Evolutionary conservation across 2,113 vertebrate genomes (phyloP).

Genomic region (Trogon melanurus): DNA sequence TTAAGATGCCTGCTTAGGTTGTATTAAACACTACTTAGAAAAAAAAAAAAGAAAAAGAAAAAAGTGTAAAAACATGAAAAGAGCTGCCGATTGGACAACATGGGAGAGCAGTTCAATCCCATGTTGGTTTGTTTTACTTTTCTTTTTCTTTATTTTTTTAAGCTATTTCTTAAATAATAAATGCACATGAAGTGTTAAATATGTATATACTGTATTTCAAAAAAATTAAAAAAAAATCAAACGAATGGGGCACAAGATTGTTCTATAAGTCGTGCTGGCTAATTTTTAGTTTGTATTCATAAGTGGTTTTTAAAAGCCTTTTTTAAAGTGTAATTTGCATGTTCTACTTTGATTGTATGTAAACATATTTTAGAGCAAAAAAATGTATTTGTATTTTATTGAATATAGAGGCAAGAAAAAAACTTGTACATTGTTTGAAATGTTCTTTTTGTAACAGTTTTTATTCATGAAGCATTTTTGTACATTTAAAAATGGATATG

Average conservation of each 20-base stretch:
- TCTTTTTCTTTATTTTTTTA: conserved; percentile 79
- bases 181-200: conserved; percentile 94
- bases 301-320: conserved; percentile 97
- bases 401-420: conserved; percentile 93
- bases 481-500: conserved; percentile 93
- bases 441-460: conserved; percentile 99
- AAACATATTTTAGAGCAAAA: conserved; percentile 99
- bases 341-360: conserved; percentile 99
- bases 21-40: conserved; percentile 47
- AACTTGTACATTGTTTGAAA: conserved; percentile 99
- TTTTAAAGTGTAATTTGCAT: conserved; percentile 97
- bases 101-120: conserved; percentile 72
- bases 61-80: conserved; percentile 39
- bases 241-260: conserved; percentile 95
- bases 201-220: conserved; percentile 87
- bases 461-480: conserved; percentile 99
- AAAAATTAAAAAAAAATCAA: conserved; percentile 70
- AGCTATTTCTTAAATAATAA: conserved; percentile 88
- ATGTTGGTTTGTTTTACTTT: conserved; percentile 72
- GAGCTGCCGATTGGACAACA: conserved; percentile 76
- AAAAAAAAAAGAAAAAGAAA: conserved; percentile 57
- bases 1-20: conserved; percentile 63
- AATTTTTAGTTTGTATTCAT: conserved; percentile 99
- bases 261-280: conserved; percentile 91
- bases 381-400: conserved; percentile 98